Evolutionary conservation across 2,888 invertebrate species (phyloP).

Genomic region (Erebia epiphron): DNA sequence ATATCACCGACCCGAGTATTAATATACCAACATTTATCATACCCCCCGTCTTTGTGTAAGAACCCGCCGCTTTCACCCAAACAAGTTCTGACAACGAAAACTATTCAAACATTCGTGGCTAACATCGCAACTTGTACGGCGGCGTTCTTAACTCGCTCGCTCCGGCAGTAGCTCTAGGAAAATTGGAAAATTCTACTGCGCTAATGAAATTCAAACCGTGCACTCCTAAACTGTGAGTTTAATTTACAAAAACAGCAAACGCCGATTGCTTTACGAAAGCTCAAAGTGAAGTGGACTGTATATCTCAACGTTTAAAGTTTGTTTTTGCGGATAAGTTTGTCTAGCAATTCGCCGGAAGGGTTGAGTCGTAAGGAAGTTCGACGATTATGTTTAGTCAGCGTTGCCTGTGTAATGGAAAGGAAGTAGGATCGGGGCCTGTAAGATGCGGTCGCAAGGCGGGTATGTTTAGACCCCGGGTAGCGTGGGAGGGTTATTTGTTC

Average conservation of each 20-base stretch:
- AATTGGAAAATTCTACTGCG: constrained; percentile 68
- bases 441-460: constrained; percentile 81
- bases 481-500: constrained; percentile 71
- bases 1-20: constrained; percentile 72
- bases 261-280: constrained; percentile 36
- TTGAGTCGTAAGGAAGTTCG: constrained; percentile 82
- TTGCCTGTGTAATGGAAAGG: constrained; percentile 77
- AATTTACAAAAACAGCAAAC: constrained; percentile 26
- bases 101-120: constrained; percentile 76
- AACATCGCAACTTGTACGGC: constrained; percentile 77
- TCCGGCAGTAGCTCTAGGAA: constrained; percentile 76
- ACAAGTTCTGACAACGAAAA: constrained; percentile 77
- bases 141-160: constrained; percentile 80
- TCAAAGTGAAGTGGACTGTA: constrained; percentile 49
- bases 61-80: constrained; percentile 72
- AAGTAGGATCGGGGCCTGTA: constrained; percentile 82
- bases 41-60: constrained; percentile 79
- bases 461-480: constrained; percentile 51
- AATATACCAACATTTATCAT: constrained; percentile 80
- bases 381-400: constrained; percentile 83
- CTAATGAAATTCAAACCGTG: constrained; percentile 45
- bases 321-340: constrained; percentile 49
- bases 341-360: constrained; percentile 76
- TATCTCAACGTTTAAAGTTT: constrained; percentile 53
- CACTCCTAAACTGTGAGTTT: constrained; percentile 4